Base-by-base conservation (phyloP, 2,797 vertebrate genomes). In the Betta splendens region DNA sequence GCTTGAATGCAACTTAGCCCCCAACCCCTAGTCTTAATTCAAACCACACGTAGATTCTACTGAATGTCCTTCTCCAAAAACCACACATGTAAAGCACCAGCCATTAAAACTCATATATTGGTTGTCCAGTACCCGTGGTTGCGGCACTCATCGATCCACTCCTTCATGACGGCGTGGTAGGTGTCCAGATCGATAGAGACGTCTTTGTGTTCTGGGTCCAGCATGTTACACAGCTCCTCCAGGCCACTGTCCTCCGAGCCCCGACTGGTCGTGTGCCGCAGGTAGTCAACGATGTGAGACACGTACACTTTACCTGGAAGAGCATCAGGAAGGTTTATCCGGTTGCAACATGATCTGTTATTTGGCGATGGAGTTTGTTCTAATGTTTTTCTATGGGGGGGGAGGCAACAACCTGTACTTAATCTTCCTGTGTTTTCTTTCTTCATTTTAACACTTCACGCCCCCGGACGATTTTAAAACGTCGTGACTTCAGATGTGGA, bases 121-220 rank as follows among this genome's bases (percentile, higher is more conserved):
- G 7, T 16, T 36, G 1, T 36, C 8, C 35, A 36, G 7, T 36
- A 96, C 96, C 92, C 60, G 52, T 91, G 94, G 40, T 83, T 94
- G 60, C 92, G 90, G 33, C 89, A 89, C 83, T 90, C 92, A 2
- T 95, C 90, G 1, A 94, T 92, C 95, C 95, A 96, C 75, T 96
- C 93, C 75, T 81, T 94, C 94, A 95, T 93, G 60, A 94, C 36
- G 0, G 93, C 89, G 0, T 92, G 93, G 38, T 95, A 96, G 0
- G 94, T 95, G 77, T 93, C 91, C 77, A 97, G 82, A 69, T 96
- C 95, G 28, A 97, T 83, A 12, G 90, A 93, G 5, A 93, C 77
- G 1, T 96, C 94, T 61, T 91, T 92, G 49, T 86, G 92, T 2
- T 96, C 93, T 0, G 94, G 95, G 67, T 97, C 95, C 26, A 98